A percentile compares a stretch with the other conserved stretches of the same genome.
Evolutionary conservation across 2,888 invertebrate species (phyloP).

Genomic region (Ecdyonurus torrentis): DNA sequence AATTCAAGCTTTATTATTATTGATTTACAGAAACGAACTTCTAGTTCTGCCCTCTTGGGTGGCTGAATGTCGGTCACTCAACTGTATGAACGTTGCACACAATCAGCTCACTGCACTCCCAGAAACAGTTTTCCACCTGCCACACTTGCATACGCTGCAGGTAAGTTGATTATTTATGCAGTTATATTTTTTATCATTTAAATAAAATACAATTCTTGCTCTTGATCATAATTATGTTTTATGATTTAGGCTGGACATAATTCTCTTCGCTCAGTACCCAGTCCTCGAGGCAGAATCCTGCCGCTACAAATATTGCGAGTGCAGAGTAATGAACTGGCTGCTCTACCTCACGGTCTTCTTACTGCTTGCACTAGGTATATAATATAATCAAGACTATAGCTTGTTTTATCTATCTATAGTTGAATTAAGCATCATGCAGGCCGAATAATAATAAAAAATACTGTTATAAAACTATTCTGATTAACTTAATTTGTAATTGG

Average conservation of each 20-base stretch:
- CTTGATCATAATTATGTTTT: neutral
- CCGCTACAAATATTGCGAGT: conserved; percentile 47
- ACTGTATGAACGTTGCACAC: conserved; percentile 56
- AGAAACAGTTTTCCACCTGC: conserved; percentile 40
- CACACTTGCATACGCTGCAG: conserved; percentile 40
- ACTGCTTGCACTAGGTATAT: conserved; percentile 30
- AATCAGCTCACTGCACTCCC: conserved; percentile 52
- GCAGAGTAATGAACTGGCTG: conserved; percentile 60
- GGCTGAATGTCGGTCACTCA: conserved; percentile 50
- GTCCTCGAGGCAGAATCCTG: conserved; percentile 42
- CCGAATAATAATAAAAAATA: no score
- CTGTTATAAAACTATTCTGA: no score
- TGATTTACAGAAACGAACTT: conserved; percentile 43
- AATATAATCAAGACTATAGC: no score
- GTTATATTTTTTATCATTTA: no score
- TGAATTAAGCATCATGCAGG: no score
- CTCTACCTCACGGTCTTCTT: conserved; percentile 61
- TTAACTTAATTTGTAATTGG: no score
- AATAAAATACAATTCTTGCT: neutral
- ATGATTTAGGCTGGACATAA: conserved; percentile 35
- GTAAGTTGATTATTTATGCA: no score
- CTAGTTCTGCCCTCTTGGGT: conserved; percentile 60
- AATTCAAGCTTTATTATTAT: no score
- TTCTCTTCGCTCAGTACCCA: conserved; percentile 52
- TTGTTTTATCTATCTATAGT: no score